Percentiles rank a stretch among this genome's conserved stretches.
These are phyloP conservation scores for Anodontia alba DNA, from an alignment of 2,888 invertebrate genomes.

Conservation along the genomic window DNA sequence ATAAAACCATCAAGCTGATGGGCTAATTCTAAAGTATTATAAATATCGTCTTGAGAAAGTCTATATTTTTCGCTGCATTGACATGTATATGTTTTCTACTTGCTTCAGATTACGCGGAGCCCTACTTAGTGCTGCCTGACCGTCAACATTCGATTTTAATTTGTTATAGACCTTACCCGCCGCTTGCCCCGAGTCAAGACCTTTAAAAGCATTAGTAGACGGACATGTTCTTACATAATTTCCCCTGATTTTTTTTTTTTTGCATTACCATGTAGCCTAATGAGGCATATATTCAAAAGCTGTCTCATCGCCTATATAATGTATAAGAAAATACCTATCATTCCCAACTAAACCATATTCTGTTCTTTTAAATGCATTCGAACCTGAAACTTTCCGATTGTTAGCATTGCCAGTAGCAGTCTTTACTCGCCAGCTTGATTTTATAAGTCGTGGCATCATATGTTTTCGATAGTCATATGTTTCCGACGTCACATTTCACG, in stretches of 20 bases:
- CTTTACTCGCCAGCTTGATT: neutral
- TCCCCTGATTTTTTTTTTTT: neutral
- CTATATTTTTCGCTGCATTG: conserved; percentile 7
- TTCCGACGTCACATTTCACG: too few relatives aligned
- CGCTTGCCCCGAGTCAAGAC: neutral
- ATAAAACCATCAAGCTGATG: conserved; percentile 38
- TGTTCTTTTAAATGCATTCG: conserved; percentile 10
- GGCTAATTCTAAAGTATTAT: conserved; percentile 29
- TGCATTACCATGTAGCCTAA: conserved; percentile 28
- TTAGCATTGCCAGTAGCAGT: neutral
- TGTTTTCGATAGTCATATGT: too few relatives aligned
- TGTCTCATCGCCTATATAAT: conserved; percentile 28
- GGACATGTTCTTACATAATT: conserved; percentile 14
- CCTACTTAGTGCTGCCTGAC: conserved; percentile 9
- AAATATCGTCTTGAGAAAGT: conserved; percentile 34
- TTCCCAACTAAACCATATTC: conserved; percentile 8
- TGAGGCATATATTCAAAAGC: conserved; percentile 12
- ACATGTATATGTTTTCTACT: conserved; percentile 4
- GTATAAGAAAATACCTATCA: conserved; percentile 20
- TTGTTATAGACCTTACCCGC: conserved; percentile 22
- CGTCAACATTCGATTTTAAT: conserved; percentile 12
- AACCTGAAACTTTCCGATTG: neutral
- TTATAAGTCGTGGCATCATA: neutral
- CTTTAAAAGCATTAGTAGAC: conserved; percentile 19
- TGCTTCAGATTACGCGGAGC: conserved; percentile 30